Percentiles rank a stretch among this genome's conserved stretches.
phyloP scores from a whole-genome alignment of 1,140 invertebrate species.

The Drosophila subpulchrella region DNA sequence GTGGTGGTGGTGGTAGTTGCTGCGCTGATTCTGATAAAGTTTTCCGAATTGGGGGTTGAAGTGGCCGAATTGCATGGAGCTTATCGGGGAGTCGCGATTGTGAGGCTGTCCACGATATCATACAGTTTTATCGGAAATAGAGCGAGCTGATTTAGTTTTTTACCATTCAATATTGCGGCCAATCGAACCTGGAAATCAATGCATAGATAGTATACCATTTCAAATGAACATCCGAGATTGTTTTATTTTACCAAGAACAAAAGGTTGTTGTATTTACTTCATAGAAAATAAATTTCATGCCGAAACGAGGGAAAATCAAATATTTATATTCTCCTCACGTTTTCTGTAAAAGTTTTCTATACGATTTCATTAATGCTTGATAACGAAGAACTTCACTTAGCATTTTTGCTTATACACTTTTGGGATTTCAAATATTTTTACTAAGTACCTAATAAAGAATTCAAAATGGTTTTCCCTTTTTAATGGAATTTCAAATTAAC shows the following conservation, averaged over 20 bases:
- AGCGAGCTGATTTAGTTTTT: not conserved
- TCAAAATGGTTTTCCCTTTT: not conserved
- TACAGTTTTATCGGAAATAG: slow-evolving; percentile 29
- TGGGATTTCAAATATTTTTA: not conserved
- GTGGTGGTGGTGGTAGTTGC: slow-evolving; percentile 41
- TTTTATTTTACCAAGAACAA: not conserved
- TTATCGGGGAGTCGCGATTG: slow-evolving; percentile 33
- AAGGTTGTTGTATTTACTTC: not conserved
- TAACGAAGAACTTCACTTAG: not conserved
- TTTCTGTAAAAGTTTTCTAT: slow-evolving; percentile 14
- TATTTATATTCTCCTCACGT: slow-evolving; percentile 18
- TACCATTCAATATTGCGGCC: slow-evolving; percentile 5
- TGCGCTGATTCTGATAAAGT: slow-evolving; percentile 51
- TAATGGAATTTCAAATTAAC: not conserved
- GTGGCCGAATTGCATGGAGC: slow-evolving; percentile 42
- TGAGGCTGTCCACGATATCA: slow-evolving; percentile 12
- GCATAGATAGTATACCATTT: not conserved
- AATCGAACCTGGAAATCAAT: not conserved
- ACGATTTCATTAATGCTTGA: slow-evolving; percentile 14
- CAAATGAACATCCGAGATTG: not conserved
- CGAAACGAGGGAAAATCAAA: not conserved
- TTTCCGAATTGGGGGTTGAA: slow-evolving; percentile 62
- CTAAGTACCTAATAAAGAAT: not conserved
- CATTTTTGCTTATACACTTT: slow-evolving; percentile 5
- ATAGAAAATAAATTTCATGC: not conserved